phyloP scores from a whole-genome alignment of 2,113 vertebrate genomes.

The Rhinogobius similis region DNA sequence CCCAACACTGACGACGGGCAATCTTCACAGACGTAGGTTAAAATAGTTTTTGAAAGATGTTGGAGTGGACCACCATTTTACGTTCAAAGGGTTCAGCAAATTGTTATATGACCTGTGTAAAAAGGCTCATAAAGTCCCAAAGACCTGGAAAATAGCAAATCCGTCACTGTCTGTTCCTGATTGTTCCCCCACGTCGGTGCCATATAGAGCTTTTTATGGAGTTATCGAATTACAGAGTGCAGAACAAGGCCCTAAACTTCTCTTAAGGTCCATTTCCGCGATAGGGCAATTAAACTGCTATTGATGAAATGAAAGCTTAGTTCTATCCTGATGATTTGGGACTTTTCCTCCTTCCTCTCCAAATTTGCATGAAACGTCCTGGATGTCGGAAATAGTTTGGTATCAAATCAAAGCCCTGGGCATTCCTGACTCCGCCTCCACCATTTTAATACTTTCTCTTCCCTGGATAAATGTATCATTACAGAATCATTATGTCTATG shows the following conservation, averaged over 20 bases:
- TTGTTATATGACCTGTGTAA: constrained; percentile 54
- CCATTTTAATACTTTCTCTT: constrained; percentile 63
- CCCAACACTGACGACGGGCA: background rate
- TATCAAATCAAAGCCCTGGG: constrained; percentile 47
- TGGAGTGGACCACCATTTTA: constrained; percentile 1
- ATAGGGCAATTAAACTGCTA: constrained; percentile 44
- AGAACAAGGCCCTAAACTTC: constrained; percentile 47
- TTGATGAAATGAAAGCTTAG: constrained; percentile 10
- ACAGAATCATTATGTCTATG: constrained; percentile 64
- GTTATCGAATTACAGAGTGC: constrained; percentile 48
- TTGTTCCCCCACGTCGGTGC: constrained; percentile 36
- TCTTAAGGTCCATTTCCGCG: constrained; percentile 51
- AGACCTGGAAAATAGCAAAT: constrained; percentile 56
- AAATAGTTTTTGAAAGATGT: background rate
- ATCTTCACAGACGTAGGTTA: background rate
- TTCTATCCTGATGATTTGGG: constrained; percentile 29
- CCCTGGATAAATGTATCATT: constrained; percentile 70
- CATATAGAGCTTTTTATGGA: constrained; percentile 51
- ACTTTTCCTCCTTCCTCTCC: constrained; percentile 46
- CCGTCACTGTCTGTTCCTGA: constrained; percentile 37
- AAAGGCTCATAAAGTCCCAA: constrained; percentile 67
- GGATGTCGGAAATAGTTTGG: constrained; percentile 47
- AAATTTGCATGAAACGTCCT: constrained; percentile 43
- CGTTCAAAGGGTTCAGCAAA: constrained; percentile 52
- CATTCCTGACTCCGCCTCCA: constrained; percentile 52